Conservation (phyloP, 2,888 invertebrate species). For the Adela reaumurella region DNA sequence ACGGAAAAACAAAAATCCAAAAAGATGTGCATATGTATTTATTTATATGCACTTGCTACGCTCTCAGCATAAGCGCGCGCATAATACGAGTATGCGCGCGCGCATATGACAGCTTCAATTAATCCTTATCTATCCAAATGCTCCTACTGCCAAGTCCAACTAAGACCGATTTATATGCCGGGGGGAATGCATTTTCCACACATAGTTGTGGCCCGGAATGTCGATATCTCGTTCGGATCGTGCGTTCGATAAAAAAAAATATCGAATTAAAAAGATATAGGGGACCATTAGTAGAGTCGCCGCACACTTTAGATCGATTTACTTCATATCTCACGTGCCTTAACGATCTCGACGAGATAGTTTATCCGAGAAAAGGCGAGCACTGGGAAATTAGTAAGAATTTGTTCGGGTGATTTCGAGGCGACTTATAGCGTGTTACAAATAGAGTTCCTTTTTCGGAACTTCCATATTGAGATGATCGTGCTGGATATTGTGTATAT, state of each 20-base stretch:
- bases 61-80: too few relatives aligned
- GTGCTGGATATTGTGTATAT: neutral
- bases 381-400: neutral
- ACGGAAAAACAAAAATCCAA: too few relatives aligned
- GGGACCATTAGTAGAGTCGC: neutral
- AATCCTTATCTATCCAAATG: too few relatives aligned
- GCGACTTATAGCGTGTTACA: neutral
- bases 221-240: neutral
- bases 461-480: neutral
- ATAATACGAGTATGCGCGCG: too few relatives aligned
- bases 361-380: neutral
- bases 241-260: neutral
- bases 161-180: neutral
- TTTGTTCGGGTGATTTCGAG: neutral
- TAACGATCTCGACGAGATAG: neutral
- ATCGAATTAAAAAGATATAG: slow-evolving; percentile 1
- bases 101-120: too few relatives aligned
- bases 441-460: neutral
- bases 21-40: too few relatives aligned
- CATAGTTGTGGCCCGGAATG: neutral
- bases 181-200: neutral
- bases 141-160: too few relatives aligned
- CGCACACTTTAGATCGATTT: neutral
- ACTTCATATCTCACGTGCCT: neutral
- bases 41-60: too few relatives aligned